Evolutionary conservation across 1,140 invertebrate genomes (phyloP), one percentile per base, ranked within the genome.

Genomic region (Dreissena rostriformis): DNA sequence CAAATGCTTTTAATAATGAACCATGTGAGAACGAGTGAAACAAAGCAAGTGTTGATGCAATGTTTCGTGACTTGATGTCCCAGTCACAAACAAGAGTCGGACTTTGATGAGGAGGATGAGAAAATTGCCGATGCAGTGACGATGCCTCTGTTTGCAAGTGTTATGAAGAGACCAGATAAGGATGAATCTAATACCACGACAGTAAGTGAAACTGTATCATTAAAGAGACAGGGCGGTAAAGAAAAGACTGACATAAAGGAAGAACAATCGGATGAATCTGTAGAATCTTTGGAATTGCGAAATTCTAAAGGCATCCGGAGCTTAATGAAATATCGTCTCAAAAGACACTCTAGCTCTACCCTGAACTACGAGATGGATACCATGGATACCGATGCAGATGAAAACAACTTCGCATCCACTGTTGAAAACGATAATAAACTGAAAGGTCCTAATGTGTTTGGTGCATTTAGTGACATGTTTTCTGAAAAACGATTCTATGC

Each of bases 51-150:
- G 72, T 66, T 68, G 80, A 82, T 67, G 52, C 71, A 14, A 71
- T 82, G 26, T 63, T 71, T 8, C 19, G 80, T 19, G 72, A 82
- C 63, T 65, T 82, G 14, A 82, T 49, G 28, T 73, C 80, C 0
- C 80, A 82, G 55, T 71, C 80, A 29, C 80, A 82, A 52, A 67
- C 0, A 51, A 1, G 71, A 82, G 28, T 26, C 39, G n/a, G 80
- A 82, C 0, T 65, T 75, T 68, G 80, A 75, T 28, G 80, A 75
- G 68, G 80, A 82, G 28, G 80, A 82, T 68, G 72, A 22, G 2
- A 82, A 82, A 66, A 82, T 82, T 71, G 80, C 80, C 0, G 80
- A 82, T 28, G 57, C 75, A 7, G 80, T 82, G 12, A 82, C 80
- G 7, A 11, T 61, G 68, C 75, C 80, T 73, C 24, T 82, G 22